Percentiles rank a stretch among this genome's conserved stretches.
Conservation (phyloP, 2,113 vertebrate genomes). For the Phyllostomus hastatus region DNA sequence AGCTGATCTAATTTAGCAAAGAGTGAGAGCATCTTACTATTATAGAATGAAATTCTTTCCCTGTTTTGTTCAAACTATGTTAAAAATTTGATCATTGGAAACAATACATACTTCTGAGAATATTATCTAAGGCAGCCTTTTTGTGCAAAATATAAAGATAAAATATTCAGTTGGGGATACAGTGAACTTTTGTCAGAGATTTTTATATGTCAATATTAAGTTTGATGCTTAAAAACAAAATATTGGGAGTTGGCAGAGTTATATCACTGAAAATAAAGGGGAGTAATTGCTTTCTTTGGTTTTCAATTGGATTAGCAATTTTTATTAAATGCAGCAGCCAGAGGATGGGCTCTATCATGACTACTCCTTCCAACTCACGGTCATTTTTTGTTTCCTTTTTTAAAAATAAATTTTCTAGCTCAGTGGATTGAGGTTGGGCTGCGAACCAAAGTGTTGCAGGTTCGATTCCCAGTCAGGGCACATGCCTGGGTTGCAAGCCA, state of each 20-base stretch:
- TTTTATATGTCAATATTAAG: background rate
- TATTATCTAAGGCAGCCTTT: background rate
- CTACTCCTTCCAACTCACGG: background rate
- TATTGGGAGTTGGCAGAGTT: background rate
- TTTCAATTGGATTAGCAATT: background rate
- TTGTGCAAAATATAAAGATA: background rate
- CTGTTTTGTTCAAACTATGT: background rate
- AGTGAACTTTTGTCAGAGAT: background rate
- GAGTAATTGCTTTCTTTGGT: background rate
- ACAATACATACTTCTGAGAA: background rate
- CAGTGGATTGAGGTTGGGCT: no score
- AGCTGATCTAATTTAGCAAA: background rate
- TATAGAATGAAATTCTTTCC: background rate
- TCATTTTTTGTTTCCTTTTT: background rate
- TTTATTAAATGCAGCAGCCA: background rate
- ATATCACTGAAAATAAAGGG: background rate
- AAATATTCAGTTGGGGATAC: background rate
- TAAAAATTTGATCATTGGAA: background rate
- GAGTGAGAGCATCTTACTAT: background rate
- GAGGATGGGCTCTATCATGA: background rate
- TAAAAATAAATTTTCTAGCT: no score
- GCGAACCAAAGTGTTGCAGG: no score
- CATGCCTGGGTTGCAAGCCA: no score
- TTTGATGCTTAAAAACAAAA: background rate
- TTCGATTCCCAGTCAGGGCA: no score